Evolutionary conservation across 2,113 vertebrate genomes (phyloP).

Genomic region (Aldabrachelys gigantea): DNA sequence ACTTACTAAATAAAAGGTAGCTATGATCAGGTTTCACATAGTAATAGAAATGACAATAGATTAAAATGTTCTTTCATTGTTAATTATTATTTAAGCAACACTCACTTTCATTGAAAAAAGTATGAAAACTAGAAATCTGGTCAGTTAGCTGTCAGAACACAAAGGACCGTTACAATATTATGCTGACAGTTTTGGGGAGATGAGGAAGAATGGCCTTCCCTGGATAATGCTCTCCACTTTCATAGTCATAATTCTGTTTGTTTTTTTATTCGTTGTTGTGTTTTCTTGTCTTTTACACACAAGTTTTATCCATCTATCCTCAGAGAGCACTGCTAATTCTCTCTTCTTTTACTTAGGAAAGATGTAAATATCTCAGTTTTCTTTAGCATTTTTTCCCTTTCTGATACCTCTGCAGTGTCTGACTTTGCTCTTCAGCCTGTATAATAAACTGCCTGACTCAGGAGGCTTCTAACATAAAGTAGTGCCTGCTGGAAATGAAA

Average conservation of each 20-base stretch:
- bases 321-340: constrained; percentile 49
- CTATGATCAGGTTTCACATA: neutral
- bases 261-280: constrained; percentile 15
- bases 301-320: constrained; percentile 10
- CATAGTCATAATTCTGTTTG: neutral
- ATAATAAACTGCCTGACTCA: constrained; percentile 61
- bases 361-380: constrained; percentile 35
- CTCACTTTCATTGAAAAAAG: neutral
- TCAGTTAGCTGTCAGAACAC: neutral
- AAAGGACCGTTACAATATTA: neutral
- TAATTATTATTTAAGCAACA: neutral
- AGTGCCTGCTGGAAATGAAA: constrained; percentile 56
- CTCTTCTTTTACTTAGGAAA: neutral
- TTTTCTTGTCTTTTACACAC: neutral
- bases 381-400: constrained; percentile 2
- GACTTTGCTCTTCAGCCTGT: constrained; percentile 55
- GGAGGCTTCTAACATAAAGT: constrained; percentile 61
- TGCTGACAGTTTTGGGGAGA: neutral
- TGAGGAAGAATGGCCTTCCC: neutral
- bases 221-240: neutral
- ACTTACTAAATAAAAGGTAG: neutral
- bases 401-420: constrained; percentile 18
- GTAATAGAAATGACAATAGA: neutral
- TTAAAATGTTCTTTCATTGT: neutral
- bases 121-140: neutral